Evolutionary conservation across 35 echinoderm and acorn worm species (phyloP), one percentile per base, ranked within the genome.

Genomic region (Diadema setosum): DNA sequence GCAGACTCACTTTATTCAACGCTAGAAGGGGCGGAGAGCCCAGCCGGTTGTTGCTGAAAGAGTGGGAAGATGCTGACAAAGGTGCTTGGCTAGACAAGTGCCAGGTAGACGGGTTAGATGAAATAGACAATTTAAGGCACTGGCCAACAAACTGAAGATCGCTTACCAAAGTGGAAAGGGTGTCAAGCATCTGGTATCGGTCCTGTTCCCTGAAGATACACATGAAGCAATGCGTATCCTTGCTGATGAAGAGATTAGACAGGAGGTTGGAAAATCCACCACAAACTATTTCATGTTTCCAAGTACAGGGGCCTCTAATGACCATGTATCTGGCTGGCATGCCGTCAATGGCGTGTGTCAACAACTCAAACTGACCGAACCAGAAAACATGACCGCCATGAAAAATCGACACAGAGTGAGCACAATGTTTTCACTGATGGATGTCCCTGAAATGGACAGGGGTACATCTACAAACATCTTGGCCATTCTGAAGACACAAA

Each of bases 251-350:
- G 82, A 89, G n/a, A 81, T 8, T 8, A 83, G 87, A 37, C 5
- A 18, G 27, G 11, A 4, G 24, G 87, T 81, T 0, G 82, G 92
- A 0, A 36, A 90, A 41, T 49, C 44, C n/a, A 14, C 7, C 2
- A 44, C 1, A 0, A 93, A 93, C 37, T 6, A 31, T 14, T 93
- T 80, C 48, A 17, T 93, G 1, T 93, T 93, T 70, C 40, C 86
- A 37, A 75, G 85, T 76, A 59, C 91, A 31, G 35, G 45, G 2
- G 42, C 34, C 1, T 89, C 86, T 26, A 11, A 25, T 0, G 24
- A 64, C 26, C 92, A 94, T 70, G 81, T 94, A 46, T 94, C 83
- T n/a, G 93, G 93, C 5, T 94, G 83, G 93, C 93, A 94, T 75
- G 93, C 93, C 5, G 65, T 94, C 0, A 6, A 67, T 20, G 29